Base-by-base conservation (phyloP, 1,140 invertebrate genomes). In the Microplitis mediator region DNA sequence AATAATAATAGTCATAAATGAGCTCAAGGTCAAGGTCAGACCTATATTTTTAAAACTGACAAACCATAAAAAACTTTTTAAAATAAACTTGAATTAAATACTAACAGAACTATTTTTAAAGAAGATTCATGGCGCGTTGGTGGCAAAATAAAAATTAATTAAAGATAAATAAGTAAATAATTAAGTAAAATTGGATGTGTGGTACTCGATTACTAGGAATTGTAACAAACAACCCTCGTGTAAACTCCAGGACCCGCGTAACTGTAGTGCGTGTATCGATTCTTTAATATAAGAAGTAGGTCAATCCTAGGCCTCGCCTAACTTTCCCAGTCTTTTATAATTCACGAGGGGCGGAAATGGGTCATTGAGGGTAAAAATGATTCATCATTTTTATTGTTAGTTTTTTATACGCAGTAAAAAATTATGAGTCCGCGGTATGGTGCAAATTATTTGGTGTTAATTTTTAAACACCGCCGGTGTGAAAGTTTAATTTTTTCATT, bases 301-400 rank as follows among this genome's bases (percentile, higher is more conserved):
- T 71, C 69, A 54, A 65, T 64, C 39, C 35, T 35, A 54, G 69
- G 69, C 69, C 68, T 70, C 36, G 31, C 58, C 36, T 64, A 71
- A 71, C 61, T 36, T 71, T 36, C 45, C 45, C 45, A 14, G 64
- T 32, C 34, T n/a, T 16, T 16, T 45, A 51, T 66, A 14, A 16
- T 31, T 32, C 4, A 16, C n/a, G 9, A 39, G 61, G 69, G 69
- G 69, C 56, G 61, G 6, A 68, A 71, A n/a, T 71, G 23, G 69
- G 69, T 71, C 69, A 65, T 16, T 9, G 32, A 54, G 60, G 45
- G 58, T 34, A n/a, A 51, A 61, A 52, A 35, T 9, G 50, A 36
- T 31, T 16, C 69, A 8, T 56, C 2, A 16, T 68, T 36, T 36
- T n/a, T 64, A 36, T 4, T 63, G 61, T 9, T 51, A 14, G 23